Conservation (phyloP, 2,797 vertebrate genomes). For the Notamacropus eugenii region DNA sequence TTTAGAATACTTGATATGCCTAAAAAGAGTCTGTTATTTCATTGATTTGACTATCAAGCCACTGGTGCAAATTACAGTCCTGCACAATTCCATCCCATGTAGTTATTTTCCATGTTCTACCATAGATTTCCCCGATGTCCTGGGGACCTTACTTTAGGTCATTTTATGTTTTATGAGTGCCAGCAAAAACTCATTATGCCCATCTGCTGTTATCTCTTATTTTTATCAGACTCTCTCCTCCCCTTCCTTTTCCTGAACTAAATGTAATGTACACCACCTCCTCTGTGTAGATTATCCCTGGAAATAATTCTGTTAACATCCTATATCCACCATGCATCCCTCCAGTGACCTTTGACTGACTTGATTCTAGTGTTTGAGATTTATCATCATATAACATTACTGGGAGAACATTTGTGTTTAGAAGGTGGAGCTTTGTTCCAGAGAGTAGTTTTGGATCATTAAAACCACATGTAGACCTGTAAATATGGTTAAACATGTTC, state of each 20-base stretch:
- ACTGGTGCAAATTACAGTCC: neutral
- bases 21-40: neutral
- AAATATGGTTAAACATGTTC: too few relatives aligned
- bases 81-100: neutral
- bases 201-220: neutral
- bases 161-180: neutral
- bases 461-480: too few relatives aligned
- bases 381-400: too few relatives aligned
- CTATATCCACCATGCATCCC: too few relatives aligned
- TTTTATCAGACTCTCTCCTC: neutral
- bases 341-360: too few relatives aligned
- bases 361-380: too few relatives aligned
- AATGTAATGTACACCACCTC: neutral
- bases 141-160: neutral
- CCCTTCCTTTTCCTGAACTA: neutral
- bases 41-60: neutral
- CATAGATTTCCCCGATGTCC: neutral
- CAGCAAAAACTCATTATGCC: neutral
- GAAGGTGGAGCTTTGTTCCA: too few relatives aligned
- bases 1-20: conserved; percentile 17
- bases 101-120: too few relatives aligned
- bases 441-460: too few relatives aligned
- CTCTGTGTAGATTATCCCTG: too few relatives aligned
- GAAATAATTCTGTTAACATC: too few relatives aligned
- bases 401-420: too few relatives aligned